Percentiles rank a stretch among this genome's conserved stretches.
phyloP scores from a whole-genome alignment of 2,797 vertebrate genomes.

The Poecilia gillii region DNA sequence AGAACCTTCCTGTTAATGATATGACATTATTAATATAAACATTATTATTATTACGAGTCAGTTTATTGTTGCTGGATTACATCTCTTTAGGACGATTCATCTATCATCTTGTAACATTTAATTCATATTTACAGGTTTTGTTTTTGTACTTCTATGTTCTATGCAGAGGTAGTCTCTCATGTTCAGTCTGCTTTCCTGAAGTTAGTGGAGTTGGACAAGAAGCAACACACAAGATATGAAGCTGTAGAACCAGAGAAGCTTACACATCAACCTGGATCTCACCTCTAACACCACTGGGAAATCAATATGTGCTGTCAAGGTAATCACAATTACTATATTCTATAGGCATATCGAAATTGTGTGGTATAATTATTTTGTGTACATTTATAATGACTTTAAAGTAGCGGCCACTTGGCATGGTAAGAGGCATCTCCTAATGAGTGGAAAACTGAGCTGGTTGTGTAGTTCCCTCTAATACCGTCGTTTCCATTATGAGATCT shows the following conservation, averaged over 20 bases:
- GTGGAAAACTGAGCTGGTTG: too few species aligned
- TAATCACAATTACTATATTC: conserved; percentile 47
- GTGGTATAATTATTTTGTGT: neutral
- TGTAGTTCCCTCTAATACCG: too few species aligned
- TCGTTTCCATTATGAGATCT: too few species aligned
- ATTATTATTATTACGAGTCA: neutral
- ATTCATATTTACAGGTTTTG: neutral
- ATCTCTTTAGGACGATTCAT: neutral
- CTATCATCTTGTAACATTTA: neutral
- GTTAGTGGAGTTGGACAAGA: conserved; percentile 41
- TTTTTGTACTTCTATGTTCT: conserved; percentile 9
- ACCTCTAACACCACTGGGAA: conserved; percentile 53
- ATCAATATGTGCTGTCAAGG: conserved; percentile 81
- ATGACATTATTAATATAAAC: too few species aligned
- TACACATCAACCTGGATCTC: conserved; percentile 80
- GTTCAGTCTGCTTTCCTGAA: neutral
- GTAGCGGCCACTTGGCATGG: neutral
- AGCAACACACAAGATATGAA: conserved; percentile 72
- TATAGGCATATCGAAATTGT: neutral
- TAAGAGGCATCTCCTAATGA: too few species aligned
- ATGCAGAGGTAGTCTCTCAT: neutral
- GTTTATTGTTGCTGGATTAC: neutral
- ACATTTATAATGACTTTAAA: neutral
- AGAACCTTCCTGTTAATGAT: neutral
- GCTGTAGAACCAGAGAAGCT: conserved; percentile 82